phyloP scores from a whole-genome alignment of 92 coral and sea anemone species.

The Anthopleura xanthogrammica region DNA sequence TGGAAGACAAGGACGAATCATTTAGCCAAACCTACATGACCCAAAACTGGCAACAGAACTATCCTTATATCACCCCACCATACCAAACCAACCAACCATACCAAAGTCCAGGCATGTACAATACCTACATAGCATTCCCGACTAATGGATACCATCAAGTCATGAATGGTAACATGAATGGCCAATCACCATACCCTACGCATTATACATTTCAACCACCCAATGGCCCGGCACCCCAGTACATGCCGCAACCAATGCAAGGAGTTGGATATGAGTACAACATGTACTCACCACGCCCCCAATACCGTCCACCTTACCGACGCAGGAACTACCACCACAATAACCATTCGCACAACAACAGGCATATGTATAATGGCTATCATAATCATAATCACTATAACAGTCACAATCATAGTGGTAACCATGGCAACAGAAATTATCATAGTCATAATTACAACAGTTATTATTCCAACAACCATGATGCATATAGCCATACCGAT shows the following conservation, averaged over 20 bases:
- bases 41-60: constrained; percentile 67
- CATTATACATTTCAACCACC: constrained; percentile 60
- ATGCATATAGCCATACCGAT: constrained; percentile 56
- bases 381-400: constrained; percentile 40
- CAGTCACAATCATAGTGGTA: constrained; percentile 14
- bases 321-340: constrained; percentile 58
- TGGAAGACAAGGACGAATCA: constrained; percentile 49
- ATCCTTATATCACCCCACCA: constrained; percentile 53
- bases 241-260: constrained; percentile 53
- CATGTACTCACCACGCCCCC: constrained; percentile 56
- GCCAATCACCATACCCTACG: constrained; percentile 51
- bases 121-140: constrained; percentile 55
- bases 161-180: constrained; percentile 44
- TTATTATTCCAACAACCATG: constrained; percentile 47
- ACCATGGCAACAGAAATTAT: constrained; percentile 17
- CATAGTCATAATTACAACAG: constrained; percentile 43
- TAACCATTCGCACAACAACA: constrained; percentile 39
- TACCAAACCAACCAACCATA: constrained; percentile 49
- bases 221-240: constrained; percentile 49
- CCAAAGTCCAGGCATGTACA: constrained; percentile 41
- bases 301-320: constrained; percentile 55
- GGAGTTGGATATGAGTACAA: constrained; percentile 51
- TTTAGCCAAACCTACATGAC: constrained; percentile 33
- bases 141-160: constrained; percentile 52
- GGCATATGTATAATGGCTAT: constrained; percentile 56